A percentile compares a stretch with the other conserved stretches of the same genome.
These are phyloP conservation scores for Nudaria mundana DNA, from an alignment of 2,888 invertebrate genomes.

Conservation along the genomic window DNA sequence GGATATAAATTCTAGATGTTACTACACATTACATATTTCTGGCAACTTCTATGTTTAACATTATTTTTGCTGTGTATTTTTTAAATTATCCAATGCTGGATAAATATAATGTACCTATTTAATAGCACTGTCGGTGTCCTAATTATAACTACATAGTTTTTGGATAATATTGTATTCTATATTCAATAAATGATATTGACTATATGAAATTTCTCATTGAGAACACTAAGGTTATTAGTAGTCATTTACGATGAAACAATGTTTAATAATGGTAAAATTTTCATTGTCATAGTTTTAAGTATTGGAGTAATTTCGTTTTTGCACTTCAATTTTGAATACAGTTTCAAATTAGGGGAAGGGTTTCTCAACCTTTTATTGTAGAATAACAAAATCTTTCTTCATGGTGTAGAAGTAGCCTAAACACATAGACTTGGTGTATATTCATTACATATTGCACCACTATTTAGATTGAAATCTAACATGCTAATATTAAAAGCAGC, in stretches of 20 bases:
- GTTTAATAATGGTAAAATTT: slow-evolving; percentile 72
- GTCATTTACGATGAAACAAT: slow-evolving; percentile 73
- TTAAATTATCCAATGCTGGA: slow-evolving; percentile 65
- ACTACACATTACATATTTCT: slow-evolving; percentile 57
- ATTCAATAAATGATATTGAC: slow-evolving; percentile 79
- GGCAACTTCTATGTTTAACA: slow-evolving; percentile 62
- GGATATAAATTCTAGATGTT: slow-evolving; percentile 71
- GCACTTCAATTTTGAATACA: slow-evolving; percentile 74
- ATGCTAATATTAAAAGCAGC: slow-evolving; percentile 41
- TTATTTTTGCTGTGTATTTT: slow-evolving; percentile 64
- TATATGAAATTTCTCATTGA: slow-evolving; percentile 76
- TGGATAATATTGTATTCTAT: slow-evolving; percentile 80
- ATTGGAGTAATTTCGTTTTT: slow-evolving; percentile 76
- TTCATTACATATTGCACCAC: slow-evolving; percentile 52
- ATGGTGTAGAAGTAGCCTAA: slow-evolving; percentile 71
- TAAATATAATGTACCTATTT: slow-evolving; percentile 64
- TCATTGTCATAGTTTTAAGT: slow-evolving; percentile 80
- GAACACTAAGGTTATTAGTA: slow-evolving; percentile 74
- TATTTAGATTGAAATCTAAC: slow-evolving; percentile 36
- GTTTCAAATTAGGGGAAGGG: slow-evolving; percentile 69
- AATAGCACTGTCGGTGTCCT: slow-evolving; percentile 75
- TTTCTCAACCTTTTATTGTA: slow-evolving; percentile 58
- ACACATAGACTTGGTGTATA: slow-evolving; percentile 56
- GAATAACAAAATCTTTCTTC: slow-evolving; percentile 68
- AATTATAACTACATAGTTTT: slow-evolving; percentile 75